phyloP scores from a whole-genome alignment of 2,888 invertebrate genomes.

The Pelosia muscerda region DNA sequence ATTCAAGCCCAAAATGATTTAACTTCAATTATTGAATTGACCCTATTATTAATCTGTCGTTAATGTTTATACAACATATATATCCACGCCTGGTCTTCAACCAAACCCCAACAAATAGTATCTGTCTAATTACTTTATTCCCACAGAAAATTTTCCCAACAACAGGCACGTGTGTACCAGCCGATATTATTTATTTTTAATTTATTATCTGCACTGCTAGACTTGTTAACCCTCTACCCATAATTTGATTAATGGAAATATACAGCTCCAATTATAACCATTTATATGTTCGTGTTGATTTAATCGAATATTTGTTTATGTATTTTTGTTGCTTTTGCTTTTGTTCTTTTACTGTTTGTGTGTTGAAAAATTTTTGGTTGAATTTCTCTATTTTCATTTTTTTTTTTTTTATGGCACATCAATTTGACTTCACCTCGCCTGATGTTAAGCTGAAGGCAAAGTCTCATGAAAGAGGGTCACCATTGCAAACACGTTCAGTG shows the following conservation, averaged over 20 bases:
- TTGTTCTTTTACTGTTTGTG: too few relatives aligned
- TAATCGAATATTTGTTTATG: constrained; percentile 7
- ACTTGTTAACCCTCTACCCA: constrained; percentile 49
- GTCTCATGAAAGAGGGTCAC: too few relatives aligned
- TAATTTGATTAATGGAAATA: constrained; percentile 62
- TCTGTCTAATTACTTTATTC: neutral
- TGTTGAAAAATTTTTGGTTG: too few relatives aligned
- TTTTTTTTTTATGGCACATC: too few relatives aligned
- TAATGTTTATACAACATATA: neutral
- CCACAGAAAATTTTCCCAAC: constrained; percentile 2
- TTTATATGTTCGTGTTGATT: constrained; percentile 18
- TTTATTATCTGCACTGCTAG: constrained; percentile 52
- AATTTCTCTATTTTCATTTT: too few relatives aligned
- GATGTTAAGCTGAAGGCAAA: too few relatives aligned
- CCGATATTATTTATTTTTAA: constrained; percentile 54
- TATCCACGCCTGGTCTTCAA: neutral
- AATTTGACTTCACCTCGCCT: too few relatives aligned
- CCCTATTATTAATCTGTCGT: too few relatives aligned
- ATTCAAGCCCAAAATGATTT: too few relatives aligned
- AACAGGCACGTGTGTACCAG: constrained; percentile 23
- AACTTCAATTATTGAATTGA: too few relatives aligned
- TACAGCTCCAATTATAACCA: constrained; percentile 35
- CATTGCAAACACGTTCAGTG: too few relatives aligned
- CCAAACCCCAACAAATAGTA: neutral
- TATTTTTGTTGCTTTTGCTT: neutral